Conservation (phyloP, 2,797 vertebrate species). For the Hapalemur alaotrensis region DNA sequence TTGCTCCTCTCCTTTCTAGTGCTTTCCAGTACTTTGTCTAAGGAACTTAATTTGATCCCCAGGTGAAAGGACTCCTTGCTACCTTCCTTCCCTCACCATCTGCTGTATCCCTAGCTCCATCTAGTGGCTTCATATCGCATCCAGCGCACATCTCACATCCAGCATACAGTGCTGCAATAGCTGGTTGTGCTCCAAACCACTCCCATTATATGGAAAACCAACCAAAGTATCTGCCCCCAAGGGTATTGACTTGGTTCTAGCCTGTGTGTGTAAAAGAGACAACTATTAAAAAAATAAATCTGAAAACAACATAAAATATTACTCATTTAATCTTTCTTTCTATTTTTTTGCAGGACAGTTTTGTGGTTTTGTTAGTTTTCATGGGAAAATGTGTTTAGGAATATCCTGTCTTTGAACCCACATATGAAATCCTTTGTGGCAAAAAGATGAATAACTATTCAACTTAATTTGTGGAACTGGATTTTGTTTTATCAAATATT, state of each 20-base stretch:
- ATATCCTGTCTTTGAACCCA: conserved; percentile 19
- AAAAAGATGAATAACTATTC: conserved; percentile 34
- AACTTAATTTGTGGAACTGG: conserved; percentile 13
- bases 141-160: neutral
- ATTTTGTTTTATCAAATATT: conserved; percentile 5
- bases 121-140: neutral
- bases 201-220: neutral
- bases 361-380: conserved; percentile 1
- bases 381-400: neutral
- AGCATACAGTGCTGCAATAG: neutral
- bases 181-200: neutral
- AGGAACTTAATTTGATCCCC: neutral
- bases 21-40: neutral
- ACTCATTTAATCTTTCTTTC: neutral
- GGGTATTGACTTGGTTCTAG: neutral
- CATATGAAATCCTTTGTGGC: conserved; percentile 18
- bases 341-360: neutral
- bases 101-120: neutral
- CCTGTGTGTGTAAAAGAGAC: neutral
- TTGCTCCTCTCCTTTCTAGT: neutral
- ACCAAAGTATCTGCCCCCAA: neutral
- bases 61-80: neutral
- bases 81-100: neutral
- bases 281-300: conserved; percentile 37
- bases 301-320: neutral